Base-by-base conservation (phyloP, 2,797 vertebrate species). In the Glossophaga mutica region DNA sequence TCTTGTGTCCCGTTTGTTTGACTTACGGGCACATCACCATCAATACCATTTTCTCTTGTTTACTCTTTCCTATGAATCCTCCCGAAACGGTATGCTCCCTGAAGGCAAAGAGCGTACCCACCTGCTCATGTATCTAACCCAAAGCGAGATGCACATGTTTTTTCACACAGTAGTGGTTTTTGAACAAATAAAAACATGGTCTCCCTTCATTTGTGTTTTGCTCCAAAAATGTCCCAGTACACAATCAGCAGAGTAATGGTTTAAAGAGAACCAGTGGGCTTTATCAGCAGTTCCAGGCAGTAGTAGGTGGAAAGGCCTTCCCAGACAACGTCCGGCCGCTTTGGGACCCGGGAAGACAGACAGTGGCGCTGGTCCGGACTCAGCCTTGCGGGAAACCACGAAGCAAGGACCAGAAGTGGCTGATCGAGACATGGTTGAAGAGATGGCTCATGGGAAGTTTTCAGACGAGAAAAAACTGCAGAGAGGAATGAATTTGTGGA, bases 331-430 rank as follows among this genome's bases (percentile, higher is more conserved):
- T 18, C 10, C 6, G n/a, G 22, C 12, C 18, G 5, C 18, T 59
- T 6, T 24, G 24, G 26, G 11, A 16, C 22, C 52, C 22, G 4
- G 0, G 52, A 57, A 52, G 34, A 52, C 16, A 34, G 22, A 29
- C n/a, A 0, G 1, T 5, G 1, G 0, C 1, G 1, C 22, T 65
- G 11, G 26, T 12, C 32, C 6, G 3, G 9, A 39, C 18, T 68
- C 9, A 22, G 52, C n/a, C n/a, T 71, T 6, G 11, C 3, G 18
- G 55, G 26, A 90, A 24, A 52, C 16, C 1, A 3, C 0, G 24
- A 67, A 18, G 10, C 37, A 39, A 55, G 16, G 19, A 10, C 32
- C 48, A 1, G 34, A 22, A 42, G 8, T 14, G 2, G 32, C 29
- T 8, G 24, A 22, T 37, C 12, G 7, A 42, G 55, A 37, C 14